Conservation (phyloP, 2,113 vertebrate species). For the Alaudala cheleensis region DNA sequence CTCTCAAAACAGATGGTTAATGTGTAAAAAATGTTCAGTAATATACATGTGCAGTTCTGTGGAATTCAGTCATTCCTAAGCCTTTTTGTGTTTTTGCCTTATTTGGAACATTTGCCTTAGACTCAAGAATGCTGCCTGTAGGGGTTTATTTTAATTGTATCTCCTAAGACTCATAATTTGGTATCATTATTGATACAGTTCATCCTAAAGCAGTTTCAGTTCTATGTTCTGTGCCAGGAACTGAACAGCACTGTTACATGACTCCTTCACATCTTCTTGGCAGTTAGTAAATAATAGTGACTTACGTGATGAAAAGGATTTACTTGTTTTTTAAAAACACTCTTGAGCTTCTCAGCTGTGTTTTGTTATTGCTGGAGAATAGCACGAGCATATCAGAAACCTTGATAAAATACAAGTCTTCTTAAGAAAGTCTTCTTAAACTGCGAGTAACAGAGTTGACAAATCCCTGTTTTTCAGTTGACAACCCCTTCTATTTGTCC, state of each 20-base stretch:
- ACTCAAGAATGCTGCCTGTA: neutral
- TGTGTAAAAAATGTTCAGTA: neutral
- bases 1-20: neutral
- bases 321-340: neutral
- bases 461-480: neutral
- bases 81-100: conserved; percentile 12
- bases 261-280: neutral
- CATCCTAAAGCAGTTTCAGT: neutral
- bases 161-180: neutral
- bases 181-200: neutral
- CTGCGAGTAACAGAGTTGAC: neutral
- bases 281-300: neutral
- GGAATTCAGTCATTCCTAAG: conserved; percentile 9
- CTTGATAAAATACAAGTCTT: neutral
- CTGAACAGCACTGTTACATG: neutral
- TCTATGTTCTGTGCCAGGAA: neutral
- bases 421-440: neutral
- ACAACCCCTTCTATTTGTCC: neutral
- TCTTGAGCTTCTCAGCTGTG: neutral
- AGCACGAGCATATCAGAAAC: neutral
- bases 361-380: neutral
- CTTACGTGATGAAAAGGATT: neutral
- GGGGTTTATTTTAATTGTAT: conserved; percentile 26
- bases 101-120: conserved; percentile 31
- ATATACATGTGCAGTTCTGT: neutral